Evolutionary conservation across 2,113 vertebrate genomes (phyloP).

Genomic region (Pagrus major): DNA sequence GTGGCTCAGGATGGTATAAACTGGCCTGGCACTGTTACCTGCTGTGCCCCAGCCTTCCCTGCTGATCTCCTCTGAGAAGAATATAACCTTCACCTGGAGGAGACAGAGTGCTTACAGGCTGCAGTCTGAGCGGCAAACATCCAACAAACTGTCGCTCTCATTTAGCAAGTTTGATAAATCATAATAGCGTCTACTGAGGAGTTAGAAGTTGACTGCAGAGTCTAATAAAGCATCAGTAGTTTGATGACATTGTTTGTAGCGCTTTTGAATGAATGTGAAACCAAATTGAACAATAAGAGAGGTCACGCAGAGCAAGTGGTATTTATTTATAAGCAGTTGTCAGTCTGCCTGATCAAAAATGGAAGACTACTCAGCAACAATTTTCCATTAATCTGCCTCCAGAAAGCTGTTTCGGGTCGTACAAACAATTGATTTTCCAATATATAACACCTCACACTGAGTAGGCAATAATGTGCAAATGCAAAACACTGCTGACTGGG

Average conservation of each 20-base stretch:
- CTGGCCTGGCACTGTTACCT: conserved; percentile 52
- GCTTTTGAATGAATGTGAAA: conserved; percentile 1
- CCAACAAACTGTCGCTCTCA: conserved; percentile 23
- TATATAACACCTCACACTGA: conserved; percentile 15
- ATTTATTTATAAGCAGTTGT: conserved; percentile 5
- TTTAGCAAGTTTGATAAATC: conserved; percentile 29
- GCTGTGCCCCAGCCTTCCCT: conserved; percentile 51
- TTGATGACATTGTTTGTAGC: background rate
- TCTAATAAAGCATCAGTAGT: background rate
- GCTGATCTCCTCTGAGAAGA: conserved; percentile 56
- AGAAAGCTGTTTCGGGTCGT: conserved; percentile 25
- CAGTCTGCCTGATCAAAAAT: conserved; percentile 33
- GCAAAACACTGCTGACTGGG: conserved; percentile 25
- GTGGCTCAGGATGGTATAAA: conserved; percentile 49
- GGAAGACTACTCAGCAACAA: conserved; percentile 25
- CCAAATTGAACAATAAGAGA: conserved; percentile 10
- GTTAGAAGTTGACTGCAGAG: background rate
- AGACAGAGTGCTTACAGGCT: conserved; percentile 32
- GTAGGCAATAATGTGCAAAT: conserved; percentile 31
- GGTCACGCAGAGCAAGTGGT: background rate
- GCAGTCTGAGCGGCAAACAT: conserved; percentile 19
- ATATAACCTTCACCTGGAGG: conserved; percentile 68
- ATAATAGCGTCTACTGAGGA: conserved; percentile 4
- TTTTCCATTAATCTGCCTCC: conserved; percentile 33
- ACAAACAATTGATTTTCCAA: conserved; percentile 41